Base-by-base conservation (phyloP, 2,797 vertebrate genomes). In the Zalophus californianus region DNA sequence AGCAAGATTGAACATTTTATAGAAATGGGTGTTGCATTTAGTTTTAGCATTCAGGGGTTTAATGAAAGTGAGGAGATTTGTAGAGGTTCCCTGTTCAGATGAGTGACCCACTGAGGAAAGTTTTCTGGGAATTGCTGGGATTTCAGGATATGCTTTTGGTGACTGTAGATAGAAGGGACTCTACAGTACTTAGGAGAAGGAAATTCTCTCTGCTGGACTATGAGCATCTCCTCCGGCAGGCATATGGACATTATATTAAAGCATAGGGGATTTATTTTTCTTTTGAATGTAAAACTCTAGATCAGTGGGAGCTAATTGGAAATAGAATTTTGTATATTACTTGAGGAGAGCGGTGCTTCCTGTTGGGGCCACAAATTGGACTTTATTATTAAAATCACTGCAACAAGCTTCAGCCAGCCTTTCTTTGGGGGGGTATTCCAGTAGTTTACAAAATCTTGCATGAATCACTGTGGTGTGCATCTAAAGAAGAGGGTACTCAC, bases 91-190 rank as follows among this genome's bases (percentile, higher is more conserved):
- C 32, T 41, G 38, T 52, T 86, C 23, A 68, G 29, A 50, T 50
- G 50, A 60, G 41, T 44, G 66, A 80, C 91, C 89, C 8, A 44
- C 0, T 4, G 78, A 78, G 35, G 88, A 64, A 84, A 35, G 75
- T 86, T 94, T 96, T 66, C 87, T 62, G 77, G 90, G 11, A 72
- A 58, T 83, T 88, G 8, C 60, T 91, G n/a, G 32, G 87, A 32
- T 93, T 92, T 94, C 50, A 77, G 54, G 48, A 35, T 82, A 11
- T 66, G 27, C 38, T 73, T 62, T 77, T 11, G 15, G 29, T 54
- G 58, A 27, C 16, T 7, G 66, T 52, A 29, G 52, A 56, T 35
- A 68, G 29, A 66, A 60, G 62, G 41, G 80, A 35, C 23, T 3
- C 66, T 18, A 5, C 5, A 16, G 14, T 35, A 9, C n/a, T 50